Evolutionary conservation across 1,140 invertebrate genomes (phyloP).

Genomic region (Pseudomyrmex sp.): DNA sequence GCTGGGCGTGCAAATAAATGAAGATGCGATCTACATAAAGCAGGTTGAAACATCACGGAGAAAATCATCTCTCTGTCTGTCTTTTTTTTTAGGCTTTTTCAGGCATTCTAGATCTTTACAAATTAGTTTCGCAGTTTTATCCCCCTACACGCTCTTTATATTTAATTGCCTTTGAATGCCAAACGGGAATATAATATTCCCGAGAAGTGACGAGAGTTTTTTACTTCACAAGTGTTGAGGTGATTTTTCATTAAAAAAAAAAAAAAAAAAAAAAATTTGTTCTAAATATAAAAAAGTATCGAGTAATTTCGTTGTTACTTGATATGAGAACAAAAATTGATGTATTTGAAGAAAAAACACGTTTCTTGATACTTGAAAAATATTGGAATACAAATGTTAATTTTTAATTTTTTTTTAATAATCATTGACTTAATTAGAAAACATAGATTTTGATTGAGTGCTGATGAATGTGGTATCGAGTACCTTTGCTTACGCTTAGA

Average conservation of each 20-base stretch:
- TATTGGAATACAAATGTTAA: no score
- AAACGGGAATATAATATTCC: conserved; percentile 12
- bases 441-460: no score
- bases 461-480: no score
- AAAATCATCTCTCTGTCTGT: conserved; percentile 40
- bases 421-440: conserved; percentile 4
- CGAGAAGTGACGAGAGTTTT: background rate
- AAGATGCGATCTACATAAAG: conserved; percentile 80
- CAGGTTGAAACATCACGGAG: conserved; percentile 72
- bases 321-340: no score
- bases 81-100: conserved; percentile 47
- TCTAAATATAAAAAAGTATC: no score
- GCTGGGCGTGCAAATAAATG: conserved; percentile 77
- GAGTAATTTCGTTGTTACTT: no score
- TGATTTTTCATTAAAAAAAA: no score
- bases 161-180: background rate
- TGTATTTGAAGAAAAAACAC: no score
- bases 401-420: background rate
- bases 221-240: background rate
- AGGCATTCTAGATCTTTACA: conserved; percentile 12
- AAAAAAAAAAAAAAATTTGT: no score
- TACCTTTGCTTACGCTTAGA: conserved; percentile 8
- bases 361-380: no score
- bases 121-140: conserved; percentile 13
- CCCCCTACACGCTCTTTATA: conserved; percentile 1